These are phyloP conservation scores for Ciconia stormi DNA, from an alignment of 2,113 vertebrate species.

Conservation along the genomic window DNA sequence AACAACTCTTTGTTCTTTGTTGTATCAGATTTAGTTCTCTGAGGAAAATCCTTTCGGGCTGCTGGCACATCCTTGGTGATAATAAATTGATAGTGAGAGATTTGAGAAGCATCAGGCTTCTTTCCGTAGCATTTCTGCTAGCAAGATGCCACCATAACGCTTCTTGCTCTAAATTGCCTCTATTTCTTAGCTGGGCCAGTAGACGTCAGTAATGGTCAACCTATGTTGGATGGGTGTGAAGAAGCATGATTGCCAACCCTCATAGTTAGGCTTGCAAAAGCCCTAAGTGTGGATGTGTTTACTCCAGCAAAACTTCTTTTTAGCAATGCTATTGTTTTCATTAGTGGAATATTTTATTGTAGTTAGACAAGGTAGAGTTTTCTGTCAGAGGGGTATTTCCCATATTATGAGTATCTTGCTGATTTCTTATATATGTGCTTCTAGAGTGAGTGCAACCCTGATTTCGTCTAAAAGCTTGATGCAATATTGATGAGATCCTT, in stretches of 20 bases:
- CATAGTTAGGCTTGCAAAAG: not conserved
- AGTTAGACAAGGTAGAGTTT: not conserved
- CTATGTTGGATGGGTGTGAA: not conserved
- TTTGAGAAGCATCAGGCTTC: not conserved
- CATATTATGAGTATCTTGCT: rapidly evolving
- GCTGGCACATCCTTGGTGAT: not conserved
- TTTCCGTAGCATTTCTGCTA: not conserved
- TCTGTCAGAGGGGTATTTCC: not conserved
- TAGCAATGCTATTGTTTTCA: not conserved
- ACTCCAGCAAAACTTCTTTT: not conserved
- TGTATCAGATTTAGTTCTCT: not conserved
- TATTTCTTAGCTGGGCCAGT: not conserved
- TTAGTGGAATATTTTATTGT: not conserved
- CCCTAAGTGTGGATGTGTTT: not conserved
- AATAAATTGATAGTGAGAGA: not conserved
- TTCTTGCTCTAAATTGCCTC: not conserved
- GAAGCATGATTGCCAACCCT: not conserved
- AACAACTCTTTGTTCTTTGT: not conserved
- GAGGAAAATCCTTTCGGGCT: not conserved
- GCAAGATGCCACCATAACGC: not conserved
- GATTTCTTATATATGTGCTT: not conserved
- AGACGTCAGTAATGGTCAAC: not conserved
- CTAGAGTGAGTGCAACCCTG: not conserved
- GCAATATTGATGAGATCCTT: not conserved
- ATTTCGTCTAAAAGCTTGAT: not conserved